Base-by-base conservation (phyloP, 1,140 invertebrate species). In the Panagrolaimus sp. region DNA sequence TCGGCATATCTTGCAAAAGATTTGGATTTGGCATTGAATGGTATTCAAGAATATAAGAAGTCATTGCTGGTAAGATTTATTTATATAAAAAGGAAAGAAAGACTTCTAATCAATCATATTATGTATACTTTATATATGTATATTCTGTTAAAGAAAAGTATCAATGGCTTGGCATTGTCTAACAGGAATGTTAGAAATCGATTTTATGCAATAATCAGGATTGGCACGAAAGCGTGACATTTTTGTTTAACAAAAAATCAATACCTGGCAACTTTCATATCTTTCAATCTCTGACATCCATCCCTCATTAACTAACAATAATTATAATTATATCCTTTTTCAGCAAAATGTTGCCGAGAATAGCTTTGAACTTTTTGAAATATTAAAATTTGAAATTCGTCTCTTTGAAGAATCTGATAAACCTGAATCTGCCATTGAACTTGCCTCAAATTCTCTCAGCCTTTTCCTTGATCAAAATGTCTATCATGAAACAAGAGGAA, bases 1-100 rank as follows among this genome's bases (percentile, higher is more conserved):
- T 92, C 95, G 66, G 97, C 96, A 86, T 95, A 98, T 86, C 87
- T 99, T 44, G 86, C 98, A 48, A 90, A 91, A 77, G 94, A 99
- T 81, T 94, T 93, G 85, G 93, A 94, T 83, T 96, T 92, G 89
- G 94, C 95, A 44, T 88, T 96, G 62, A 94, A 90, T 85, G 96
- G 98, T 83, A 87, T 99, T 73, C 93, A 97, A 82, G 93, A 94
- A 58, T 98, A 96, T 86, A 85, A 90, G 71, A 91, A 91, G 86
- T 91, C 90, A 70, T 89, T 90, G 79, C 83, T 84, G 86, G 89
- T 89, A 82, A 79, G 62, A 63, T 58, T 52, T 52, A 7, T 52
- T 1, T n/a, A n/a, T n/a, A n/a, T n/a, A n/a, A n/a, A n/a, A n/a
- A n/a, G n/a, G n/a, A n/a, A n/a, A n/a, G n/a, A n/a, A n/a, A n/a